phyloP scores from a whole-genome alignment of 64 coral and sea anemone species.

The Montipora capricornis region DNA sequence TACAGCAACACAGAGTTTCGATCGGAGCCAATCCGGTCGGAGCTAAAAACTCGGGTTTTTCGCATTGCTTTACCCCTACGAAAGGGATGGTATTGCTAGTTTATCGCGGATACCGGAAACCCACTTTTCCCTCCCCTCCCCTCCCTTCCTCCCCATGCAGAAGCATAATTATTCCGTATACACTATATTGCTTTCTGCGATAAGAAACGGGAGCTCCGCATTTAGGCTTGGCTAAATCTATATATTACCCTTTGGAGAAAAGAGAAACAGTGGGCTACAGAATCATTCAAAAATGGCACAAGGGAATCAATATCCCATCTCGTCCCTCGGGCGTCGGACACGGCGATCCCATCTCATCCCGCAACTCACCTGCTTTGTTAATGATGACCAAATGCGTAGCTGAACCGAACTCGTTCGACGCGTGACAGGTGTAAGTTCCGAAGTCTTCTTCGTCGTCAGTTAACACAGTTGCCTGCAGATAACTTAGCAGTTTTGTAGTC shows the following conservation, averaged over 20 bases:
- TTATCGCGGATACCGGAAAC: too few species aligned
- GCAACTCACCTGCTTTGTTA: constrained; percentile 66
- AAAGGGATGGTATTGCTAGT: not conserved
- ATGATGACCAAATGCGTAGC: constrained; percentile 35
- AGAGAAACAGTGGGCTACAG: not conserved
- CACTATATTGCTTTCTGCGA: too few species aligned
- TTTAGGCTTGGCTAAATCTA: too few species aligned
- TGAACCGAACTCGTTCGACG: constrained; percentile 47
- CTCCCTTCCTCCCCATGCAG: too few species aligned
- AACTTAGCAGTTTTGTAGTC: not conserved
- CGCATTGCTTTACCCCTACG: not conserved
- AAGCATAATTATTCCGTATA: too few species aligned
- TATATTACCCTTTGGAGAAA: not conserved
- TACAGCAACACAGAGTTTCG: not conserved
- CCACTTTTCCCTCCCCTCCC: too few species aligned
- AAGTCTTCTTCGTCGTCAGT: constrained; percentile 23
- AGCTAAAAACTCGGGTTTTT: not conserved
- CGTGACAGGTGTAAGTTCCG: constrained; percentile 65
- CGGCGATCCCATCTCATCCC: not conserved
- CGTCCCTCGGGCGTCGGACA: not conserved
- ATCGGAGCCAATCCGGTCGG: not conserved
- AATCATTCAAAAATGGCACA: not conserved
- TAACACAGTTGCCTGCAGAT: not conserved
- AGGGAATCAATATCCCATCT: not conserved
- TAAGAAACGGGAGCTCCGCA: too few species aligned